Evolutionary conservation across 2,113 vertebrate genomes (phyloP).

Genomic region (Cygnus atratus): DNA sequence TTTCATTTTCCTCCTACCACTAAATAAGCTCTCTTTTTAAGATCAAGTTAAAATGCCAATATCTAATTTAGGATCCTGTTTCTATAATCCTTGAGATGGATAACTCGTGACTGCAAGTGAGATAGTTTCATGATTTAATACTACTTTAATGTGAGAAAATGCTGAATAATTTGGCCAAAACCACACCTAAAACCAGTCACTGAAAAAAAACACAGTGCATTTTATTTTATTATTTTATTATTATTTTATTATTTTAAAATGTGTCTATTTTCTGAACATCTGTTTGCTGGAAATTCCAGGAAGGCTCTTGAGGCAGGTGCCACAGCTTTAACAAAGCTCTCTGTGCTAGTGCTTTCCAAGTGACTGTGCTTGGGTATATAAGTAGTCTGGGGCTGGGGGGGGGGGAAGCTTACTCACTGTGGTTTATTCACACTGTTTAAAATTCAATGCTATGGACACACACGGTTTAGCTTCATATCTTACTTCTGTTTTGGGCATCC

Average conservation of each 20-base stretch:
- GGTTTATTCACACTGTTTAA: not conserved
- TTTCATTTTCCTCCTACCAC: conserved; percentile 3
- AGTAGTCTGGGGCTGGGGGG: no score
- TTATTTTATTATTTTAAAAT: not conserved
- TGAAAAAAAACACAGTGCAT: not conserved
- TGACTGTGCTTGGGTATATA: not conserved
- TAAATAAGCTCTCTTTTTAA: conserved; percentile 18
- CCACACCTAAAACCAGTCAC: not conserved
- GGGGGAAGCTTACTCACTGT: not conserved
- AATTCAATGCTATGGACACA: not conserved
- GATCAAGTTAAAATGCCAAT: conserved; percentile 26
- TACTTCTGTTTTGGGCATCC: not conserved
- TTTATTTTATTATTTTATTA: not conserved
- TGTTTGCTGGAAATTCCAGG: not conserved
- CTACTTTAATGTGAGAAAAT: not conserved
- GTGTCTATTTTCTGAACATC: not conserved
- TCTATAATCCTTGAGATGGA: not conserved
- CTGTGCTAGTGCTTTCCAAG: not conserved
- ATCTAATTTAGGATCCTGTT: conserved; percentile 34
- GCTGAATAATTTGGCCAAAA: not conserved
- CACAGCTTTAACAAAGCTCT: not conserved
- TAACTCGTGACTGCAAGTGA: not conserved
- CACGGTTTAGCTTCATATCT: not conserved
- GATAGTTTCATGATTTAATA: not conserved
- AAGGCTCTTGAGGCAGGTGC: not conserved